Percentiles rank a stretch among this genome's conserved stretches.
Conservation (phyloP, 2,797 vertebrate genomes). For the Rousettus madagascariensis region DNA sequence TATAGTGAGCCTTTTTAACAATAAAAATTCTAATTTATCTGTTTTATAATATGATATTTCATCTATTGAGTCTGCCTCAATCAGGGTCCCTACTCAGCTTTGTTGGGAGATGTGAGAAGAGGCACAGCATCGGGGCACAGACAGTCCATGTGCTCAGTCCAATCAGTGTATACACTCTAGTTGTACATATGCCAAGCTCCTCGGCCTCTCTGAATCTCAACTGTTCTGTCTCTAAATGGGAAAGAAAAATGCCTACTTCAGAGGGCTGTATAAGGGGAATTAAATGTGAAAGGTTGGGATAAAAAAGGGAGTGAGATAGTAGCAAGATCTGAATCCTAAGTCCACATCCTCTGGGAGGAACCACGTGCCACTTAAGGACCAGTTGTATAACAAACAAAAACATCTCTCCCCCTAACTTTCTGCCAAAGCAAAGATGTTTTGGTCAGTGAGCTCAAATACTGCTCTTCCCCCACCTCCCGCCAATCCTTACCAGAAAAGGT, state of each 20-base stretch:
- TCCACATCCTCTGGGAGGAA: not conserved
- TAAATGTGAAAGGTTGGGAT: not conserved
- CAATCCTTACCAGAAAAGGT: not conserved
- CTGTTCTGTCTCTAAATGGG: not conserved
- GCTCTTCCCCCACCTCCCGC: not conserved
- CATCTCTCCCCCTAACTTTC: not conserved
- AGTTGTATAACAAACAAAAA: not conserved
- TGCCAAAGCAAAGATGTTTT: not conserved
- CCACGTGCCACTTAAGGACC: not conserved
- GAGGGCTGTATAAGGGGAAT: not conserved
- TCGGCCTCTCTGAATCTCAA: not conserved
- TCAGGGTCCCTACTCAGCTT: not conserved
- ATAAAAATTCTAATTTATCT: not conserved
- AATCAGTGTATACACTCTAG: not conserved
- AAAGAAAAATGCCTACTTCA: not conserved
- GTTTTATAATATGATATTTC: not conserved
- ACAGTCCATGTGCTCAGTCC: not conserved
- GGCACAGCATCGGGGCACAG: not conserved
- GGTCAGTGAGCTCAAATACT: not conserved
- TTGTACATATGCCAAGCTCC: not conserved
- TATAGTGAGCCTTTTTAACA: not conserved
- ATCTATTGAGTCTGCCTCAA: not conserved
- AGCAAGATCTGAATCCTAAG: not conserved
- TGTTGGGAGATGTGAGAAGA: not conserved
- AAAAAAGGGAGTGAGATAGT: not conserved